These are phyloP conservation scores for Hippopotamus amphibius DNA, from an alignment of 2,113 vertebrate genomes.

Conservation along the genomic window DNA sequence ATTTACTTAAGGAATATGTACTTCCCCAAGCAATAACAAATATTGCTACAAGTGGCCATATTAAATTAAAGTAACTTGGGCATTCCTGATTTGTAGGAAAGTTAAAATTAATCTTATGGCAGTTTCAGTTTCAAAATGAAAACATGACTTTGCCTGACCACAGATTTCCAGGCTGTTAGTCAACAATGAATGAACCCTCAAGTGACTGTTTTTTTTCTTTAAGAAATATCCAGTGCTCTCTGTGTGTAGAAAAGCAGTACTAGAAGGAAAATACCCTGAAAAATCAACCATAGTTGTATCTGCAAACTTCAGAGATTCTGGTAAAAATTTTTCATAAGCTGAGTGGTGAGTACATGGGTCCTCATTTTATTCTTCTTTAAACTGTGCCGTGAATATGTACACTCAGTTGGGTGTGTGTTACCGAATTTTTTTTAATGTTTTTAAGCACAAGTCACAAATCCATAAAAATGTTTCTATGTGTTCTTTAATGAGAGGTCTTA, in stretches of 20 bases:
- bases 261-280: conserved; percentile 49
- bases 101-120: conserved; percentile 73
- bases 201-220: conserved; percentile 43
- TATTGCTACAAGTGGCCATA: conserved; percentile 74
- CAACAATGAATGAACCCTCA: conserved; percentile 63
- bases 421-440: neutral
- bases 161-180: conserved; percentile 72
- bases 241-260: conserved; percentile 36
- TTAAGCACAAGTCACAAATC: neutral
- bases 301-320: conserved; percentile 9
- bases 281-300: conserved; percentile 16
- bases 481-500: neutral
- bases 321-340: neutral
- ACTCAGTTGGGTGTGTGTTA: neutral
- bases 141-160: conserved; percentile 64
- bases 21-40: conserved; percentile 83
- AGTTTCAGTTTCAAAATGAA: conserved; percentile 80
- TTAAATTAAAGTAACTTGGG: conserved; percentile 80
- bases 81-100: conserved; percentile 81
- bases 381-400: neutral
- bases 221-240: conserved; percentile 56
- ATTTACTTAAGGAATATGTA: conserved; percentile 84
- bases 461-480: neutral
- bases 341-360: neutral
- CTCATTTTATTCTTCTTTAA: conserved; percentile 19